Conservation (phyloP, 2,797 vertebrate species). For the Crax fasciolata region DNA sequence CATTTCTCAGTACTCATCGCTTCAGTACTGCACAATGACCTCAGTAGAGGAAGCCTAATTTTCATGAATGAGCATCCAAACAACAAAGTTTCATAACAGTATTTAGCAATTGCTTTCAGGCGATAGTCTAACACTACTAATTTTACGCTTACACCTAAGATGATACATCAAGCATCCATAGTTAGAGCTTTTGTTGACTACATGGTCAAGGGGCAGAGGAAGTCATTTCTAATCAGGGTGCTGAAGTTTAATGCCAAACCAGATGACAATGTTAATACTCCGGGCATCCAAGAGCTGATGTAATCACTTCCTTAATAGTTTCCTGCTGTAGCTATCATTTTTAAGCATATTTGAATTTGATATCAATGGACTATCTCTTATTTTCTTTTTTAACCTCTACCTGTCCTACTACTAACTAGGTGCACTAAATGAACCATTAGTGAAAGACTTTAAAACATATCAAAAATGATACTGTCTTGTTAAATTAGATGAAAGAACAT, state of each 20-base stretch:
- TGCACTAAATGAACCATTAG: not conserved
- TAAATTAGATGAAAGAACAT: not conserved
- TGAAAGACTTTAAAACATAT: not conserved
- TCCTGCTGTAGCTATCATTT: not conserved
- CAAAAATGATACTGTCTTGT: not conserved
- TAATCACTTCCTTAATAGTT: not conserved
- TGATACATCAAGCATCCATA: not conserved
- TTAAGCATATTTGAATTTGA: not conserved
- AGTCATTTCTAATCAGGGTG: not conserved
- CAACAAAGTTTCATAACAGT: not conserved
- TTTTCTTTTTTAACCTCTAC: not conserved
- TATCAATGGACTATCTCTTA: not conserved
- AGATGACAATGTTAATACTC: not conserved
- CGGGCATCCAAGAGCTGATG: not conserved
- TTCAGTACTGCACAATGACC: not conserved
- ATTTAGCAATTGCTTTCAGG: not conserved
- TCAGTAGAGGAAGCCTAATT: not conserved
- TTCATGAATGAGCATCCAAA: not conserved
- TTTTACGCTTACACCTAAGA: not conserved
- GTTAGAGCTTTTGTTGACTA: rapidly evolving
- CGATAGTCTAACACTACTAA: not conserved
- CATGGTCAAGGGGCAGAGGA: rapidly evolving
- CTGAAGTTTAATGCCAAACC: not conserved
- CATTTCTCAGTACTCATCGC: not conserved
- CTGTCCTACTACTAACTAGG: not conserved